Evolutionary conservation across 2,888 invertebrate species (phyloP), one percentile per base, ranked within the genome.

Genomic region (Tiphia femorata): DNA sequence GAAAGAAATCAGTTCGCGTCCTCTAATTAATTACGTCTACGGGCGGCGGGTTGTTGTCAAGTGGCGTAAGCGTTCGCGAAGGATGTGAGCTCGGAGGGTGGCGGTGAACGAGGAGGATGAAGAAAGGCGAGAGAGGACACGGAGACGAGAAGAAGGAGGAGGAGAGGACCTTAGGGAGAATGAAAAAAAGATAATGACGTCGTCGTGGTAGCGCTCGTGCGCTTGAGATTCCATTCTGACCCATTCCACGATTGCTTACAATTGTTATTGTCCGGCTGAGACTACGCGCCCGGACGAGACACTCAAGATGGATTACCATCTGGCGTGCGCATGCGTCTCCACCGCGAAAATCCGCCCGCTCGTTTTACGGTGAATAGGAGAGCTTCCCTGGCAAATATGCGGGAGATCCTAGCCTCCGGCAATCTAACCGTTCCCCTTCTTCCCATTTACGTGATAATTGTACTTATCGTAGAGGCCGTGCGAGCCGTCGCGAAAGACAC

Each of bases 391-490:
- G 33, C 12, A 33, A 33, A 14, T 33, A n/a, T 33, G 33, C 33
- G 14, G 27, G 27, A 27, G 10, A 19, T 20, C 61, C 58, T 59
- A 51, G 58, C 54, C 57, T 43, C 51, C 48, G 49, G 58, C 53
- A 59, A 62, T 64, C 62, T 59, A 61, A 61, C 61, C 58, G 61
- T 61, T 62, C 49, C 10, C 61, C 53, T 42, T 55, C 46, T 57
- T 51, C 17, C 19, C 40, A 62, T 65, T 62, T 62, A 59, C 64
- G 58, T 59, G 62, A 62, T 65, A 65, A 62, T 65, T 58, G 49
- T 49, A 54, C 57, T 50, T 50, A 56, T 55, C 60, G 55, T 41
- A 44, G 10, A 27, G 6, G 6, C 10, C 10, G 10, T 27, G 10
- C 27, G 6, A 7, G 33, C 12, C 33, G 33, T 33, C 33, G 3